phyloP scores from a whole-genome alignment of 2,888 invertebrate species.

The Esperia sulphurella region DNA sequence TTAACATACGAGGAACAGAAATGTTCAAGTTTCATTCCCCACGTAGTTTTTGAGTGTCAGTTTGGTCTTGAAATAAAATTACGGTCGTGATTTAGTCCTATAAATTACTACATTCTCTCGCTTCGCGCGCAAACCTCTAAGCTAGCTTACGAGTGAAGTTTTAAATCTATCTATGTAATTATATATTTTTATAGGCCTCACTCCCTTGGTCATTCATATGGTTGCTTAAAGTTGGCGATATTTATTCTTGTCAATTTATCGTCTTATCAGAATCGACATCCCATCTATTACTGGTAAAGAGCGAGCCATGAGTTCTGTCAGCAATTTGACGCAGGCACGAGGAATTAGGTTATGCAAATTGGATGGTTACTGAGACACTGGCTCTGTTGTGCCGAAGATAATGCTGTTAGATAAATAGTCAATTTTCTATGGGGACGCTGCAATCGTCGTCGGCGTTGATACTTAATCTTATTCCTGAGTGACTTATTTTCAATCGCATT shows the following conservation, averaged over 20 bases:
- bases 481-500: too few species aligned
- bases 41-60: slow-evolving; percentile 13
- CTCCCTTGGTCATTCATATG: too few species aligned
- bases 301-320: slow-evolving; percentile 46
- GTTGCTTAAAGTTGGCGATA: slow-evolving; percentile 2
- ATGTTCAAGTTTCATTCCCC: slow-evolving; percentile 24
- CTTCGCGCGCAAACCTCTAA: slow-evolving; percentile 14
- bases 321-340: slow-evolving; percentile 55
- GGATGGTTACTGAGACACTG: slow-evolving; percentile 48
- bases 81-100: slow-evolving; percentile 12
- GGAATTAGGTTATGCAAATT: slow-evolving; percentile 67
- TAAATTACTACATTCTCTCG: slow-evolving; percentile 6
- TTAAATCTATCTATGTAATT: too few species aligned
- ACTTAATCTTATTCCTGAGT: not conserved
- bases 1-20: slow-evolving; percentile 17
- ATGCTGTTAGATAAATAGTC: slow-evolving; percentile 32
- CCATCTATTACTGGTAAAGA: slow-evolving; percentile 43
- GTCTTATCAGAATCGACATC: slow-evolving; percentile 43
- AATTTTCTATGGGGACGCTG: slow-evolving; percentile 13
- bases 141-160: slow-evolving; percentile 9
- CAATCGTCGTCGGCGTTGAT: not conserved
- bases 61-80: slow-evolving; percentile 21
- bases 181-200: too few species aligned
- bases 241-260: slow-evolving; percentile 45
- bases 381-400: slow-evolving; percentile 43